Conservation (phyloP, 2,888 invertebrate genomes). For the Seladonia tumulorum region DNA sequence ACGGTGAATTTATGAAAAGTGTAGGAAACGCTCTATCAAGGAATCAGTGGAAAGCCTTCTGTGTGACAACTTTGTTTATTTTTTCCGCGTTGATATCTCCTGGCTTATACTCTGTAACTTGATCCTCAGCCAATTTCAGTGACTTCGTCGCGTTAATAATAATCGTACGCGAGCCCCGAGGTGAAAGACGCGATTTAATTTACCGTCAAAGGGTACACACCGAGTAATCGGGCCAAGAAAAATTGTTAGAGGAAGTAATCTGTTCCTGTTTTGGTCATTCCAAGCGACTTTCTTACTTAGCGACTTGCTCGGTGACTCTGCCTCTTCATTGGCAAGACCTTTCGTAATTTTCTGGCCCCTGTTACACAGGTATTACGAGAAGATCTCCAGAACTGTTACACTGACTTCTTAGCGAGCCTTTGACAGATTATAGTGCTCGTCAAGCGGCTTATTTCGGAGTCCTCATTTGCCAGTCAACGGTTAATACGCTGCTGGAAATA, state of each 20-base stretch:
- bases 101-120: no score
- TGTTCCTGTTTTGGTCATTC: not conserved
- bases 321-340: not conserved
- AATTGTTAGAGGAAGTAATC: not conserved
- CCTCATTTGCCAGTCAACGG: not conserved
- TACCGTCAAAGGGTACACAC: not conserved
- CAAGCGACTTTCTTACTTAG: not conserved
- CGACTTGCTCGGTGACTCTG: not conserved
- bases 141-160: no score
- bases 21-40: no score
- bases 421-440: not conserved
- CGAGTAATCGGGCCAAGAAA: not conserved
- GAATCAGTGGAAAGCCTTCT: no score
- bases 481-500: constrained; percentile 1
- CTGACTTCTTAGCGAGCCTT: not conserved
- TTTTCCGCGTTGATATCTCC: no score
- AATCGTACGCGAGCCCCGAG: no score
- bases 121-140: no score
- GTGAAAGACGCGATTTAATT: not conserved
- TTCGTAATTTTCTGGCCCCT: not conserved
- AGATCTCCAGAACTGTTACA: not conserved
- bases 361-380: not conserved
- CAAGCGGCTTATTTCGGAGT: not conserved
- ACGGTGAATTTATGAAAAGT: no score
- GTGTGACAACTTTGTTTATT: no score